Percentiles rank a stretch among this genome's conserved stretches.
Evolutionary conservation across 2,113 vertebrate species (phyloP).

Genomic region (Tyrannus savana): DNA sequence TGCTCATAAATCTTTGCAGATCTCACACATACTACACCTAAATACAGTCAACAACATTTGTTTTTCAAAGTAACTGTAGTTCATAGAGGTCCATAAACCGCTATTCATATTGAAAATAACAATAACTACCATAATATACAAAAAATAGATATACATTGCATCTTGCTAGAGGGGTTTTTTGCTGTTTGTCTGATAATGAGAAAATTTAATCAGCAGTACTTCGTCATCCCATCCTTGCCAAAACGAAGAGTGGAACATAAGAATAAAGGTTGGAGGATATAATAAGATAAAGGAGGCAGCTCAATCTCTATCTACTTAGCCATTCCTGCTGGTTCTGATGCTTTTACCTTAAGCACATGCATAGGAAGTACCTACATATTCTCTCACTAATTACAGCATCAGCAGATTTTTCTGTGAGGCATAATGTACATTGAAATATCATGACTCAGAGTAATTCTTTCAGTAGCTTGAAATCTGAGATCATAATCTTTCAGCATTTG

Average conservation of each 20-base stretch:
- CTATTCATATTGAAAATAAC: neutral
- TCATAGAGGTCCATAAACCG: neutral
- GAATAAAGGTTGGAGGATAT: neutral
- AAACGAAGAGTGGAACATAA: neutral
- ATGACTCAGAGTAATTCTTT: neutral
- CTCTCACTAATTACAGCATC: neutral
- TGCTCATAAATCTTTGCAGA: neutral
- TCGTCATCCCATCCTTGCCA: neutral
- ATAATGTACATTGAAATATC: neutral
- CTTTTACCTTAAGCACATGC: neutral
- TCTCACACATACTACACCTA: neutral
- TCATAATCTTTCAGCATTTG: neutral
- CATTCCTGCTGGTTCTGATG: neutral
- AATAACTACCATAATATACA: neutral
- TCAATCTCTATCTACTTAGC: neutral
- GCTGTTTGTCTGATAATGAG: accelerated
- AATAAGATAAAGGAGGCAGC: neutral
- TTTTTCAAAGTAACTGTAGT: neutral
- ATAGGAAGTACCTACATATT: neutral
- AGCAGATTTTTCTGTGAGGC: neutral
- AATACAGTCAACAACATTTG: neutral
- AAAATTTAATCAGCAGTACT: neutral
- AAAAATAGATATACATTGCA: neutral
- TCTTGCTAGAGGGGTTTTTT: neutral
- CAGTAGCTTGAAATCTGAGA: neutral